Percentiles rank a stretch among this genome's conserved stretches.
Evolutionary conservation across 2,888 invertebrate species (phyloP).

Genomic region (Eucriotettix oculatus): DNA sequence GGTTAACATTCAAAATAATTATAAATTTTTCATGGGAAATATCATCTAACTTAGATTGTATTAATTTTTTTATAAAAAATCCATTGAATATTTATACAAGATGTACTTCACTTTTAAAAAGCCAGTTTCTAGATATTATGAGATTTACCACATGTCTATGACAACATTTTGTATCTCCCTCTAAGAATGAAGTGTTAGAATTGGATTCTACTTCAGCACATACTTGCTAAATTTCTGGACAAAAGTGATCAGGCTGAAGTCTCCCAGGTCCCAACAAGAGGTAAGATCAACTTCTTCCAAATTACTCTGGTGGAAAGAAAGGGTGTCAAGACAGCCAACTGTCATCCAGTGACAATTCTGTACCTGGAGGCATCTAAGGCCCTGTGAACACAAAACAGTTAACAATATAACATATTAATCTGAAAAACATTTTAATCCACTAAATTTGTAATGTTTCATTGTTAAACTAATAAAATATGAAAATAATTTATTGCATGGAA

Average conservation of each 20-base stretch:
- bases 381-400: conserved; percentile 8
- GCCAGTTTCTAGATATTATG: too few relatives aligned
- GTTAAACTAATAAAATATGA: not conserved
- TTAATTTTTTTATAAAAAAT: too few relatives aligned
- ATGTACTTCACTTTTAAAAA: too few relatives aligned
- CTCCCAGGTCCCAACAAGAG: conserved; percentile 26
- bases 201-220: not conserved
- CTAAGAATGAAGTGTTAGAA: not conserved
- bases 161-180: too few relatives aligned
- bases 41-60: too few relatives aligned
- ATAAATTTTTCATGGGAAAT: too few relatives aligned
- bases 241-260: conserved; percentile 20
- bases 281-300: conserved; percentile 44
- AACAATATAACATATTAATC: not conserved
- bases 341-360: conserved; percentile 47
- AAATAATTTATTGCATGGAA: not conserved
- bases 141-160: too few relatives aligned
- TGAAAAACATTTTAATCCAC: not conserved
- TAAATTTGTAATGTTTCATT: not conserved
- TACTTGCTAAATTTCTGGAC: conserved; percentile 7
- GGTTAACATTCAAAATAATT: too few relatives aligned
- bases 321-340: conserved; percentile 41
- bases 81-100: too few relatives aligned
- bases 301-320: conserved; percentile 41
- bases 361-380: conserved; percentile 36